These are phyloP conservation scores for Boulengeromyrus knoepffleri DNA, from an alignment of 2,113 vertebrate genomes.

Conservation along the genomic window DNA sequence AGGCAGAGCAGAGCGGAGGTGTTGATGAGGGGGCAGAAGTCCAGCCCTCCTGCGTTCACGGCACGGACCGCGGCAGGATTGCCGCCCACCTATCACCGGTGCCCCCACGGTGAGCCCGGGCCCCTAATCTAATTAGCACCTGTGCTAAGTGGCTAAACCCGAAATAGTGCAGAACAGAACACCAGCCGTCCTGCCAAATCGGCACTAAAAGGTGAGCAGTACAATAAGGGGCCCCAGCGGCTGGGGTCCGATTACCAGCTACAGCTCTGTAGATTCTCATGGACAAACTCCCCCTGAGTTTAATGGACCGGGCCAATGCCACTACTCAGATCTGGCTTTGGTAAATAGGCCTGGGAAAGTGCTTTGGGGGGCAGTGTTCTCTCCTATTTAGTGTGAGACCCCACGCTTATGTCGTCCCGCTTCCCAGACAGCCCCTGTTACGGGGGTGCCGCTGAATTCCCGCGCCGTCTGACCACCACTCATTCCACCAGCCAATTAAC, in stretches of 20 bases:
- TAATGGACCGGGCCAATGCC: not conserved
- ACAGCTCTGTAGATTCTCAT: conserved; percentile 16
- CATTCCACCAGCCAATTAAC: not conserved
- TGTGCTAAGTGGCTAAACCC: conserved; percentile 8
- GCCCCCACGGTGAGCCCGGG: not conserved
- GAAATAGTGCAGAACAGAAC: conserved; percentile 1
- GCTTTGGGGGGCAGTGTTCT: not conserved
- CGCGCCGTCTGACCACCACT: not conserved
- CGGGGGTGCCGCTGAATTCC: not conserved
- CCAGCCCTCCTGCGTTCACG: not conserved
- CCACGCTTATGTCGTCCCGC: not conserved
- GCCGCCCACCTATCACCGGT: not conserved
- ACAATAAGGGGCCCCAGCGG: not conserved
- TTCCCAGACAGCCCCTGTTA: not conserved
- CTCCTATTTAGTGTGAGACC: not conserved
- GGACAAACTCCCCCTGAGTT: not conserved
- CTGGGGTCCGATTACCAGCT: conserved; percentile 17
- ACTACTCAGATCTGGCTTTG: not conserved
- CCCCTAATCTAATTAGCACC: conserved; percentile 24
- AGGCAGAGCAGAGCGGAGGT: not conserved
- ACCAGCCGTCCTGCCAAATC: not conserved
- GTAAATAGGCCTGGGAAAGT: not conserved
- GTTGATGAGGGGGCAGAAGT: conserved; percentile 13
- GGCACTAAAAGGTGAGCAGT: not conserved
- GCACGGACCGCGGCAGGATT: not conserved